These are phyloP conservation scores for Hydropsyche betteni DNA, from an alignment of 2,888 invertebrate genomes.

Conservation along the genomic window DNA sequence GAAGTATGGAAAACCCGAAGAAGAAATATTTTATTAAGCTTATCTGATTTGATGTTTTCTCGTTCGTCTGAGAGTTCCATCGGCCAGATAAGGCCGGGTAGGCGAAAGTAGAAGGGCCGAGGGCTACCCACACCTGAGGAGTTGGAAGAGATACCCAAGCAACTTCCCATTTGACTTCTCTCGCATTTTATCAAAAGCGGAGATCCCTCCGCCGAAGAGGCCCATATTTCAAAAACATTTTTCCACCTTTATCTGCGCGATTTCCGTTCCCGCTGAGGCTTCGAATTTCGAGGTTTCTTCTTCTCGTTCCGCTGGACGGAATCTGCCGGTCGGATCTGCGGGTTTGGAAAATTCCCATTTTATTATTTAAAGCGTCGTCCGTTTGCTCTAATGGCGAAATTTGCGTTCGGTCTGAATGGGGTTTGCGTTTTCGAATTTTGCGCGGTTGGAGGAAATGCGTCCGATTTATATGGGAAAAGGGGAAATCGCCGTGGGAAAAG, in stretches of 20 bases:
- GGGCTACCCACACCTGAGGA: constrained; percentile 24
- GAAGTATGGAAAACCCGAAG: constrained; percentile 31
- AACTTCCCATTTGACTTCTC: constrained; percentile 41
- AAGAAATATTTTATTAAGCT: constrained; percentile 42
- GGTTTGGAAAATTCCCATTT: constrained; percentile 15
- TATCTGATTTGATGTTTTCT: constrained; percentile 43
- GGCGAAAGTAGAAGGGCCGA: constrained; percentile 13
- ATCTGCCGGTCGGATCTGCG: no score
- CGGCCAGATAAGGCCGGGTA: constrained; percentile 31
- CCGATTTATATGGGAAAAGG: no score
- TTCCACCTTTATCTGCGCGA: constrained; percentile 37
- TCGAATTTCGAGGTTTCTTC: constrained; percentile 3
- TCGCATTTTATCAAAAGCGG: constrained; percentile 39
- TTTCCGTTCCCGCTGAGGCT: constrained; percentile 6
- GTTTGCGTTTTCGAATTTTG: no score
- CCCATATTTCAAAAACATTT: constrained; percentile 40
- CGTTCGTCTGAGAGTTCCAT: constrained; percentile 34
- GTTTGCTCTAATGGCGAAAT: constrained; percentile 32
- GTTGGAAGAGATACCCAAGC: constrained; percentile 11
- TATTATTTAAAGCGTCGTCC: constrained; percentile 26
- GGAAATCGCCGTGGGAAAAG: no score
- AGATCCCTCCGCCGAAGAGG: constrained; percentile 32
- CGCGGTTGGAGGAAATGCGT: no score
- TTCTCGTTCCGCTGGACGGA: background rate
- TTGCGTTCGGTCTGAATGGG: constrained; percentile 9